Conservation (phyloP, 2,888 invertebrate genomes). For the Chrysolina haemoptera region DNA sequence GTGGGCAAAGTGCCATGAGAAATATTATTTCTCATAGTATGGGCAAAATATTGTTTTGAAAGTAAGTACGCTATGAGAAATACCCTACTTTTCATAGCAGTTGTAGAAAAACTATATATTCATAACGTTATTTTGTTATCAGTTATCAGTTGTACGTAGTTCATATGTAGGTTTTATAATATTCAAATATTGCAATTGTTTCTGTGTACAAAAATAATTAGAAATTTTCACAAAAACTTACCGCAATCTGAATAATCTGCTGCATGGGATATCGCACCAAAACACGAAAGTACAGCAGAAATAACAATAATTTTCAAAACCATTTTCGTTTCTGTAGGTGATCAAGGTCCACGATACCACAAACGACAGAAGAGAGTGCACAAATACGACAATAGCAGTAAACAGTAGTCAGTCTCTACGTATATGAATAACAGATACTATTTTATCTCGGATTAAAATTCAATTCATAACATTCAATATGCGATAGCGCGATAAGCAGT, state of each 20-base stretch:
- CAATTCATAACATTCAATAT: not conserved
- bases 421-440: not conserved
- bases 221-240: not conserved
- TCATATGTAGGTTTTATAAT: too few relatives aligned
- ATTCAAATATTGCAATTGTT: too few relatives aligned
- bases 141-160: too few relatives aligned
- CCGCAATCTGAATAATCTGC: slow-evolving; percentile 18
- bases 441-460: not conserved
- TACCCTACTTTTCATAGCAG: too few relatives aligned
- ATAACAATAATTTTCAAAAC: slow-evolving; percentile 18
- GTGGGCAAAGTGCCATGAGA: too few relatives aligned
- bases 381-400: not conserved
- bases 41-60: too few relatives aligned
- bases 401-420: not conserved
- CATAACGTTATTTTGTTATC: too few relatives aligned
- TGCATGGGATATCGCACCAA: not conserved
- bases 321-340: not conserved
- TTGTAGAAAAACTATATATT: too few relatives aligned
- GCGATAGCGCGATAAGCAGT: not conserved
- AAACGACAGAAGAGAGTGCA: not conserved
- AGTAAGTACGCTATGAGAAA: too few relatives aligned
- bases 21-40: too few relatives aligned
- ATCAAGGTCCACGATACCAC: not conserved
- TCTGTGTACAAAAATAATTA: not conserved
- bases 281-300: slow-evolving; percentile 1